phyloP scores from a whole-genome alignment of 37 sponge, comb jelly and placozoan genomes.

The Aphrocallistes beatrix region DNA sequence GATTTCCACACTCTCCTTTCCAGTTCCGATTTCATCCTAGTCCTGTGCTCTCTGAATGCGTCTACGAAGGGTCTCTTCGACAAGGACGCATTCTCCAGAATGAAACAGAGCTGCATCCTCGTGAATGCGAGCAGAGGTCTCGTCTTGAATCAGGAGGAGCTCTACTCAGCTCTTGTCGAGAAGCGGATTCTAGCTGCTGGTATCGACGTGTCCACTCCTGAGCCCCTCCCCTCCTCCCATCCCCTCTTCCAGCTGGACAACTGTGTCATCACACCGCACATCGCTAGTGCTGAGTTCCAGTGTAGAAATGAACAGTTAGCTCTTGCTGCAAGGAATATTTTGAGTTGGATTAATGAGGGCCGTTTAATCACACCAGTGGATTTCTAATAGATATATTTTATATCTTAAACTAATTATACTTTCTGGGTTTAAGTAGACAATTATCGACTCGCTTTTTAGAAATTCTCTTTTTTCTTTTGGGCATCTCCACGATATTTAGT shows the following conservation, averaged over 20 bases:
- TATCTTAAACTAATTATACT: too few species aligned
- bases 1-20: constrained; percentile 5
- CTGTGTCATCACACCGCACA: constrained; percentile 34
- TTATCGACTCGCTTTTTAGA: too few species aligned
- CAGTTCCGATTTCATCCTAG: constrained; percentile 24
- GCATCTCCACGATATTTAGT: too few species aligned
- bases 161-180: neutral
- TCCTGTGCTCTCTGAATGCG: constrained; percentile 19
- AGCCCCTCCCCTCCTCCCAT: constrained; percentile 26
- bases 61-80: constrained; percentile 21
- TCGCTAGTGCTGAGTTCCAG: constrained; percentile 29
- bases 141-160: constrained; percentile 25
- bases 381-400: too few species aligned
- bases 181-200: constrained; percentile 24
- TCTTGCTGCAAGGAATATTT: constrained; percentile 26
- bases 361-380: constrained; percentile 6
- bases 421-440: too few species aligned
- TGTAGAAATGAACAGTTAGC: constrained; percentile 18
- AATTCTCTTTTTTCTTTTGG: too few species aligned
- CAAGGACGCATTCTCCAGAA: neutral
- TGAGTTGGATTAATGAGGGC: constrained; percentile 25
- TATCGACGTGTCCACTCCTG: constrained; percentile 31
- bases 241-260: constrained; percentile 22
- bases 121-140: constrained; percentile 25
- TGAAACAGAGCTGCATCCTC: constrained; percentile 25